Percentiles rank a stretch among this genome's conserved stretches.
phyloP scores from a whole-genome alignment of 2,797 vertebrate species.

The Rhinophrynus dorsalis region DNA sequence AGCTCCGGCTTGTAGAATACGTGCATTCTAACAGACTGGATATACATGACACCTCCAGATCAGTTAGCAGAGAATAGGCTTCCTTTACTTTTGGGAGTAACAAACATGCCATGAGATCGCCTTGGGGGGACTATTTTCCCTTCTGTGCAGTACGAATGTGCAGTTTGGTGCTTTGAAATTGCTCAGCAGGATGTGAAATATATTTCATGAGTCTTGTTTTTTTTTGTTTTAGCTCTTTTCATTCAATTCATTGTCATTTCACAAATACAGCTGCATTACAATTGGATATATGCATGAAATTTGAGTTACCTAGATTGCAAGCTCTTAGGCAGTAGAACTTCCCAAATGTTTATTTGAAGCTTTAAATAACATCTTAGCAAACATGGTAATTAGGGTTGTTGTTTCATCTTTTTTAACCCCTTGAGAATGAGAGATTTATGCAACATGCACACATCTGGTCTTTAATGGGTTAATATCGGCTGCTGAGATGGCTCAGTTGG shows the following conservation, averaged over 20 bases:
- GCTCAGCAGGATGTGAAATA: slow-evolving; percentile 36
- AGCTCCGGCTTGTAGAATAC: slow-evolving; percentile 43
- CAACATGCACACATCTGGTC: no score
- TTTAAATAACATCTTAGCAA: no score
- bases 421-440: no score
- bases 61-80: slow-evolving; percentile 40
- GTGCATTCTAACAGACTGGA: slow-evolving; percentile 43
- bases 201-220: slow-evolving; percentile 12
- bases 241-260: background rate
- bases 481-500: no score
- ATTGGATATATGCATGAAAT: background rate
- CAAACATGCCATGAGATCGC: slow-evolving; percentile 47
- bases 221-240: background rate
- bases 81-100: slow-evolving; percentile 41
- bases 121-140: slow-evolving; percentile 39
- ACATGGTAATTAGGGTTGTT: no score
- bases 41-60: slow-evolving; percentile 51
- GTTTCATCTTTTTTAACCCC: no score
- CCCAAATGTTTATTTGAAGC: no score
- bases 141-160: slow-evolving; percentile 36
- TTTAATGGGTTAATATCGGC: no score
- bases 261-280: background rate
- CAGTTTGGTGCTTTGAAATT: slow-evolving; percentile 48
- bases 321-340: background rate
- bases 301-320: background rate